Base-by-base conservation (phyloP, 2,797 vertebrate genomes). In the Lagocephalus sceleratus region DNA sequence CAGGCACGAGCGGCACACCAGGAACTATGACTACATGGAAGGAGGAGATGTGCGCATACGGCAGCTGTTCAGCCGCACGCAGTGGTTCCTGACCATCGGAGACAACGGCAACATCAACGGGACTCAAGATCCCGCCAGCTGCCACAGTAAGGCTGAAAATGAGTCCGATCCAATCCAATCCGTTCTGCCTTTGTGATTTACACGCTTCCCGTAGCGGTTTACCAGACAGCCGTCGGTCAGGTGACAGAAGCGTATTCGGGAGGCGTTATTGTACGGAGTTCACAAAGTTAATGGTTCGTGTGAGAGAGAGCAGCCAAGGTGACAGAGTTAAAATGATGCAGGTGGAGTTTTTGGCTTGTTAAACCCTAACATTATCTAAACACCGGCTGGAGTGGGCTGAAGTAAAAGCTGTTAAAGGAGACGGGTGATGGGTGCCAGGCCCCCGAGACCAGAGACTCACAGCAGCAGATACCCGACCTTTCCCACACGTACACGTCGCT, bases 11-110 rank as follows among this genome's bases (percentile, higher is more conserved):
- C 90, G 95, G 74, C 93, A 95, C 79, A 95, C 94, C 68, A 95
- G 96, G 84, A 99, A 97, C 88, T 99, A 97, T 70, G 96, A 98
- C 91, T 99, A 98, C 90, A 98, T 98, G 97, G 96, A 98, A 89
- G 97, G 97, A 78, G 95, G 97, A 75, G 96, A 99, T 79, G 93
- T 98, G 82, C 93, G 97, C 75, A 94, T 98, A 67, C 93, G 95
- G 74, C 94, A 96, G 89, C 94, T 98, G 78, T 98, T 94, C 91
- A 98, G 96, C 87, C 89, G 94, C 83, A 99, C 96, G 32, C 95
- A 95, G 86, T 99, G 96, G 95, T 99, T 98, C 86, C 92, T 99
- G 77, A 94, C 93, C 74, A 95, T 99, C 73, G 96, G 98, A 76
- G 95, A 97, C 50, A 74, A 88, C 60, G 97, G 97, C 67, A 95